Percentiles rank a stretch among this genome's conserved stretches.
These are phyloP conservation scores for Bombus vancouverensis DNA, from an alignment of 1,140 invertebrate genomes.

Conservation along the genomic window DNA sequence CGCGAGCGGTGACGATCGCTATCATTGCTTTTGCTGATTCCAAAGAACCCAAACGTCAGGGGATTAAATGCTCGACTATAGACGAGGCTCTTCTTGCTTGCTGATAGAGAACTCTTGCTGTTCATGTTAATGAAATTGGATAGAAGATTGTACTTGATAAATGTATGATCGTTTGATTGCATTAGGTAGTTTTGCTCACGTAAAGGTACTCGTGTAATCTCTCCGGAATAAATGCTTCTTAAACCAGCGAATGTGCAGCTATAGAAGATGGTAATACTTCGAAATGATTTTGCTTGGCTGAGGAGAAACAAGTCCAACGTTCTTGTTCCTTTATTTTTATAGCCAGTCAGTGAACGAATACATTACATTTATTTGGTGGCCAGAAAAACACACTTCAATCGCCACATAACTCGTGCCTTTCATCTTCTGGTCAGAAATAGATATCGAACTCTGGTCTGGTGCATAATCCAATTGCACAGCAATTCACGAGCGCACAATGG, in stretches of 20 bases:
- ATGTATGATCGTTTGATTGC: background rate
- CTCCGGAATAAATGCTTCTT: background rate
- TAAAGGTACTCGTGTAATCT: too few species aligned
- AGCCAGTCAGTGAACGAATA: background rate
- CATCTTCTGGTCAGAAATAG: too few species aligned
- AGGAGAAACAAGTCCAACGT: conserved; percentile 59
- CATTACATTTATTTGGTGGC: conserved; percentile 63
- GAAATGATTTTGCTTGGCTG: too few species aligned
- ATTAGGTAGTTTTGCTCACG: background rate
- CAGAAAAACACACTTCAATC: conserved; percentile 35
- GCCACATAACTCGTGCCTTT: too few species aligned
- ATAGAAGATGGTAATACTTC: too few species aligned
- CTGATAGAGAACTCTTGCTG: background rate
- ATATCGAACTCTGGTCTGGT: too few species aligned
- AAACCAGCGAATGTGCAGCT: too few species aligned
- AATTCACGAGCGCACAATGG: too few species aligned
- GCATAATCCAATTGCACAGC: too few species aligned
- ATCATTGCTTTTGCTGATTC: background rate
- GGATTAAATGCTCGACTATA: background rate
- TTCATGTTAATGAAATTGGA: background rate
- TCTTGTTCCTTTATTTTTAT: conserved; percentile 35
- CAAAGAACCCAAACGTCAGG: background rate
- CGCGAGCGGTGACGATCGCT: background rate
- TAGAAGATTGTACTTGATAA: background rate
- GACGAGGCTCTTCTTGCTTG: background rate